Evolutionary conservation across 1,140 invertebrate species (phyloP), one percentile per base, ranked within the genome.

Genomic region (Radopholus similis): DNA sequence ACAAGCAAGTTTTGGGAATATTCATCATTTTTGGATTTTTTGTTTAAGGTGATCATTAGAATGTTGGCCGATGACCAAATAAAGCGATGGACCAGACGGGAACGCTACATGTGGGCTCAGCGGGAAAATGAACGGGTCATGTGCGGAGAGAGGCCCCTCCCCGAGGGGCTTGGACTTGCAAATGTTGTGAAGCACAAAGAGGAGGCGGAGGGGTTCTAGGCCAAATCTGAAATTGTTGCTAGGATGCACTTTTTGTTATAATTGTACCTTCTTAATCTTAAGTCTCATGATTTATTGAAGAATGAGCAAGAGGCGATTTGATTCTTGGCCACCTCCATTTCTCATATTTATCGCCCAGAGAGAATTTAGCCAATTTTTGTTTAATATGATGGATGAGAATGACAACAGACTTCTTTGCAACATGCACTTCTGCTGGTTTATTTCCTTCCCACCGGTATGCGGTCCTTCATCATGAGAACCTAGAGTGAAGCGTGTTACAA

Each of bases 121-220:
- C 28, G 62, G 49, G 60, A 72, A 44, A 42, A 74, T 49, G 74
- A 76, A 57, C 54, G 70, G 42, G 76, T 70, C 11, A 47, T 38
- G 23, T 64, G 49, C 26, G 79, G 79, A 9, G 71, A 73, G 42
- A 54, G 69, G n/a, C 70, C 73, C 18, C 53, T 78, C 5, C 76
- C 80, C 1, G 23, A 49, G 54, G 79, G 79, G 26, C 82, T 81
- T 51, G 79, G 79, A 26, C 70, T 81, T 21, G 65, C 77, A 26
- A 40, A 70, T 37, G 54, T 83, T n/a, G n/a, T n/a, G n/a, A n/a
- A n/a, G n/a, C n/a, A n/a, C n/a, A n/a, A n/a, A n/a, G n/a, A n/a
- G n/a, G n/a, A n/a, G n/a, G n/a, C n/a, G n/a, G n/a, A n/a, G n/a
- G n/a, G n/a, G n/a, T n/a, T n/a, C n/a, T n/a, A n/a, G n/a, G n/a